These are phyloP conservation scores for Arge pagana DNA, from an alignment of 2,888 invertebrate species.

Conservation along the genomic window DNA sequence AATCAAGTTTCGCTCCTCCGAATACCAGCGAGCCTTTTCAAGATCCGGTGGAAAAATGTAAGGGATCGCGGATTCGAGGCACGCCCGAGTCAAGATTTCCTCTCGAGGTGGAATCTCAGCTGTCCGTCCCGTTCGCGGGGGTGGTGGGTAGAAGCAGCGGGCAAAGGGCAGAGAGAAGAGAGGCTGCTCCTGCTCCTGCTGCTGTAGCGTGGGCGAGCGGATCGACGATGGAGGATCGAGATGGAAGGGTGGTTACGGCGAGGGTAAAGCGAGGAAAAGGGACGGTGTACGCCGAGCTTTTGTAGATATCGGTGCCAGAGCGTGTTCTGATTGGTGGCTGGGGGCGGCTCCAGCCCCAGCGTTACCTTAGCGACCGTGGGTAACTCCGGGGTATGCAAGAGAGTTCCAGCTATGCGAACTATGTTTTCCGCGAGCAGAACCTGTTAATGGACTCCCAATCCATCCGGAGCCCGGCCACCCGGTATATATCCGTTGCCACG, in stretches of 20 bases:
- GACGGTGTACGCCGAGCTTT: slow-evolving; percentile 38
- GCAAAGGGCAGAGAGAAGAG: too few relatives aligned
- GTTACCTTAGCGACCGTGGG: slow-evolving; percentile 66
- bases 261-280: background rate
- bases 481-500: slow-evolving; percentile 7
- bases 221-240: too few relatives aligned
- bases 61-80: slow-evolving; percentile 57
- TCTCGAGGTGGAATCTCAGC: slow-evolving; percentile 58
- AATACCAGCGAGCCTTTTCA: too few relatives aligned
- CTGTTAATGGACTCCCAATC: slow-evolving; percentile 23
- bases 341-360: slow-evolving; percentile 56
- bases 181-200: too few relatives aligned
- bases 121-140: slow-evolving; percentile 42
- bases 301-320: slow-evolving; percentile 52
- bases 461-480: background rate
- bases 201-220: too few relatives aligned
- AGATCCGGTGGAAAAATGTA: too few relatives aligned
- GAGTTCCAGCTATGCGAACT: slow-evolving; percentile 39
- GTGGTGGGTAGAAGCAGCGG: too few relatives aligned
- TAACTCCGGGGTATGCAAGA: slow-evolving; percentile 23
- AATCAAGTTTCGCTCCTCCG: too few relatives aligned
- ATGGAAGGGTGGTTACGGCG: too few relatives aligned
- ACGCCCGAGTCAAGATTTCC: slow-evolving; percentile 59
- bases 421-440: slow-evolving; percentile 38
- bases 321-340: slow-evolving; percentile 66